Conservation (phyloP, 2,113 vertebrate genomes). For the Nymphicus hollandicus region DNA sequence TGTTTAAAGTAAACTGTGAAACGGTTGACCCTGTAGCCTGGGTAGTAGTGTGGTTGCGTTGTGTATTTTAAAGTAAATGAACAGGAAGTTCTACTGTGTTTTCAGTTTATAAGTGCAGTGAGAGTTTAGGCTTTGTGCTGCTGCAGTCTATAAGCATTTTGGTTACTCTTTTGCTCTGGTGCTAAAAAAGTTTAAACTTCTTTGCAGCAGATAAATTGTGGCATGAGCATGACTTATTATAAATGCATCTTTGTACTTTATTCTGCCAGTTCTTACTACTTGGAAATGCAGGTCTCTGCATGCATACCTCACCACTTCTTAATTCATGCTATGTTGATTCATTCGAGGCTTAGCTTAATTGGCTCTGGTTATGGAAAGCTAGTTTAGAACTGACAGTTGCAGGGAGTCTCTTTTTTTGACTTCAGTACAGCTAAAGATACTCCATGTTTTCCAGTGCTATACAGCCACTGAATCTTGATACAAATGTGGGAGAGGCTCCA, state of each 20-base stretch:
- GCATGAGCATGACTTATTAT: background rate
- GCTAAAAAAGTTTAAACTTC: background rate
- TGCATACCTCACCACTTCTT: constrained; percentile 5
- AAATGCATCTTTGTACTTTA: constrained; percentile 6
- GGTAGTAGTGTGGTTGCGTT: background rate
- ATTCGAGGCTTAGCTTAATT: background rate
- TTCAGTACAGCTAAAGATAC: background rate
- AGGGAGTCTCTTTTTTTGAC: background rate
- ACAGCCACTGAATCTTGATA: background rate
- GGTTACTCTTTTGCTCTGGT: background rate
- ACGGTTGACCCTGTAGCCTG: background rate
- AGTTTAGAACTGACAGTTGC: background rate
- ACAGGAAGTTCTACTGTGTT: constrained; percentile 31
- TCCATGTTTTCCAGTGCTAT: background rate
- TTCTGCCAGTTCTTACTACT: constrained; percentile 26
- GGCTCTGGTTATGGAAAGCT: background rate
- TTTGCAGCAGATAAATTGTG: background rate
- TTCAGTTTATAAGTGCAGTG: background rate
- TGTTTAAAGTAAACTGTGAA: constrained; percentile 22
- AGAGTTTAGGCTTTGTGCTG: background rate
- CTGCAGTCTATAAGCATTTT: background rate
- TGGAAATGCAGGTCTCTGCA: constrained; percentile 51
- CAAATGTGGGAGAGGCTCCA: background rate
- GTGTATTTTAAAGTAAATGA: constrained; percentile 15
- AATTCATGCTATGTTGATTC: constrained; percentile 48